Evolutionary conservation across 23 tunicate genomes (phyloP).

Genomic region (Oikopleura albicans): DNA sequence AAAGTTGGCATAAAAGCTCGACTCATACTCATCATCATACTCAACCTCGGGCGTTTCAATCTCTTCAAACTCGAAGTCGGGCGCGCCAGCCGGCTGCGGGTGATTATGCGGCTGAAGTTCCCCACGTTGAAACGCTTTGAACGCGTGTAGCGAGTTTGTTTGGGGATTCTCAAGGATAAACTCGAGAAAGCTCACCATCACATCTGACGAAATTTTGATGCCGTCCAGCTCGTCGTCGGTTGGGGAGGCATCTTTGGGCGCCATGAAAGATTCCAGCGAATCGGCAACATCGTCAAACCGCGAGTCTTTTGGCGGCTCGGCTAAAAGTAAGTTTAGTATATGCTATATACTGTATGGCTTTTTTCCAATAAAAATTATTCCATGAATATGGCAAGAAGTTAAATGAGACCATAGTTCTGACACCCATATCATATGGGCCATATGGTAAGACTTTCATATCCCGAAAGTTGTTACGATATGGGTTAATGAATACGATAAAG

Average conservation of each 20-base stretch:
- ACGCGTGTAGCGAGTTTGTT: not conserved
- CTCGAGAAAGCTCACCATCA: not conserved
- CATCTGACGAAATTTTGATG: no score
- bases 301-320: no score
- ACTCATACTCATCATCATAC: not conserved
- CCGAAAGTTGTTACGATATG: no score
- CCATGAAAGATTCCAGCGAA: not conserved
- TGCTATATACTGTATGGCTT: no score
- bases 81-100: not conserved
- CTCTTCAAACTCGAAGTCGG: not conserved
- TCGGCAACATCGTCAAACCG: no score
- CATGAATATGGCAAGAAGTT: no score
- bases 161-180: not conserved
- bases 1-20: not conserved
- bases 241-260: not conserved
- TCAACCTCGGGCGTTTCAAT: not conserved
- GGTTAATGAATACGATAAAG: no score
- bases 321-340: no score
- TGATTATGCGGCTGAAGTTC: not conserved
- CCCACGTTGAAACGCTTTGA: not conserved
- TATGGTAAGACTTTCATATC: no score
- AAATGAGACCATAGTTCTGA: no score
- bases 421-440: no score
- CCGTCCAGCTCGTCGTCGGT: not conserved
- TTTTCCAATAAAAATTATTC: no score